Percentiles rank a stretch among this genome's conserved stretches.
Evolutionary conservation across 2,888 invertebrate species (phyloP).

Genomic region (Heterodera filipjevi): DNA sequence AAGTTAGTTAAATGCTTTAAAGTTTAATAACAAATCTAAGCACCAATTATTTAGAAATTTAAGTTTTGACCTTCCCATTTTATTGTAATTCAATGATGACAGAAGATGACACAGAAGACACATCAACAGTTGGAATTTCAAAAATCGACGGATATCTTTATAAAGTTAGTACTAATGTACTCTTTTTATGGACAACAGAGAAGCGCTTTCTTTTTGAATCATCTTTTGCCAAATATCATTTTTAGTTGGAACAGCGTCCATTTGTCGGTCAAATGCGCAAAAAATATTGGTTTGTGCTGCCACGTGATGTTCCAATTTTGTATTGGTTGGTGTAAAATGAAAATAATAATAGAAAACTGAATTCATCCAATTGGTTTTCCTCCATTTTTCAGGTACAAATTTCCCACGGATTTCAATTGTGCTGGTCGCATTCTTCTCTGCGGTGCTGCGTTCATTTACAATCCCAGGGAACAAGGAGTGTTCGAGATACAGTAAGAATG

Average conservation of each 20-base stretch:
- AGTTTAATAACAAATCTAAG: too few relatives aligned
- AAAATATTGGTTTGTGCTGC: constrained; percentile 59
- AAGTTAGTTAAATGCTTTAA: too few relatives aligned
- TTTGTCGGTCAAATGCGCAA: constrained; percentile 37
- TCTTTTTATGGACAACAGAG: background rate
- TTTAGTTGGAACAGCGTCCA: constrained; percentile 41
- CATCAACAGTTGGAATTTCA: background rate
- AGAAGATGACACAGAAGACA: background rate
- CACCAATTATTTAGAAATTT: too few relatives aligned
- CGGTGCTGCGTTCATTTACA: constrained; percentile 60
- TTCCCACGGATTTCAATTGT: constrained; percentile 53
- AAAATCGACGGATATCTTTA: constrained; percentile 32
- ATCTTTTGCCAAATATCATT: constrained; percentile 17
- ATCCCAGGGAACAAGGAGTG: constrained; percentile 56
- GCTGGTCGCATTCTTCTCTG: constrained; percentile 52
- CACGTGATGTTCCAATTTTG: constrained; percentile 54
- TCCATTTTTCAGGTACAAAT: constrained; percentile 41
- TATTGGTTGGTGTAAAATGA: constrained; percentile 49
- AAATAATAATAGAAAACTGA: background rate
- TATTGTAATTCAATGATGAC: background rate
- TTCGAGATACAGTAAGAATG: constrained; percentile 57
- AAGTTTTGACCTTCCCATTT: background rate
- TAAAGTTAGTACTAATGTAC: constrained; percentile 2
- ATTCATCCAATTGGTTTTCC: background rate
- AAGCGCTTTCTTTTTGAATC: background rate